phyloP scores from a whole-genome alignment of 1,140 invertebrate genomes.

The Leptinotarsa defecta region DNA sequence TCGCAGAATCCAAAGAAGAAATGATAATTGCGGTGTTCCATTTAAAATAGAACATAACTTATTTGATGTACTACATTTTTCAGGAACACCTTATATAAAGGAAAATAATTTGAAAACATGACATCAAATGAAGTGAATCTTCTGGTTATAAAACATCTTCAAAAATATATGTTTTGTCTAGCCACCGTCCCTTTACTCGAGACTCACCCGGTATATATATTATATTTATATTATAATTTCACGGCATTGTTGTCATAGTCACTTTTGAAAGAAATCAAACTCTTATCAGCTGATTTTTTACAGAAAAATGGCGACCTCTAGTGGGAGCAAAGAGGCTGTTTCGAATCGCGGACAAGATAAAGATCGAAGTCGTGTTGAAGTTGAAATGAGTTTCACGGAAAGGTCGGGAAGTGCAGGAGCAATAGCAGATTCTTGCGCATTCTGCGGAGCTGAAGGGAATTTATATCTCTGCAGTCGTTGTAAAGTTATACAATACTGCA shows the following conservation, averaged over 20 bases:
- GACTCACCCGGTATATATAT: too few species aligned
- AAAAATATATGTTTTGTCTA: too few species aligned
- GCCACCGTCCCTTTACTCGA: too few species aligned
- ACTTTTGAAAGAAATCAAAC: background rate
- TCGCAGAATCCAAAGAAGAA: too few species aligned
- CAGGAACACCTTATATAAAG: too few species aligned
- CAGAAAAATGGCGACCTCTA: constrained; percentile 14
- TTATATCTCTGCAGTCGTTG: constrained; percentile 74
- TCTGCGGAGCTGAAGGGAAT: constrained; percentile 70
- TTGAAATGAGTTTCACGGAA: constrained; percentile 40
- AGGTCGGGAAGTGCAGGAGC: constrained; percentile 1
- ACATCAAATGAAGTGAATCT: too few species aligned
- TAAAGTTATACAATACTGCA: constrained; percentile 71
- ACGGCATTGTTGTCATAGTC: background rate
- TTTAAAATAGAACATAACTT: too few species aligned
- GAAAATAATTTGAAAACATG: too few species aligned
- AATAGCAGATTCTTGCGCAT: constrained; percentile 59
- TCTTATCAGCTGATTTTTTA: constrained; percentile 20
- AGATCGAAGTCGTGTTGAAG: background rate
- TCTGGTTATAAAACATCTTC: too few species aligned
- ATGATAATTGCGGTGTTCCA: too few species aligned
- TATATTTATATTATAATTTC: background rate
- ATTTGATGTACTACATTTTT: too few species aligned
- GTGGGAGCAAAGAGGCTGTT: background rate
- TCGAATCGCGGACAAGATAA: background rate